Percentiles rank a stretch among this genome's conserved stretches.
Evolutionary conservation across 2,888 invertebrate genomes (phyloP).

Genomic region (Exephanes ischioxanthus): DNA sequence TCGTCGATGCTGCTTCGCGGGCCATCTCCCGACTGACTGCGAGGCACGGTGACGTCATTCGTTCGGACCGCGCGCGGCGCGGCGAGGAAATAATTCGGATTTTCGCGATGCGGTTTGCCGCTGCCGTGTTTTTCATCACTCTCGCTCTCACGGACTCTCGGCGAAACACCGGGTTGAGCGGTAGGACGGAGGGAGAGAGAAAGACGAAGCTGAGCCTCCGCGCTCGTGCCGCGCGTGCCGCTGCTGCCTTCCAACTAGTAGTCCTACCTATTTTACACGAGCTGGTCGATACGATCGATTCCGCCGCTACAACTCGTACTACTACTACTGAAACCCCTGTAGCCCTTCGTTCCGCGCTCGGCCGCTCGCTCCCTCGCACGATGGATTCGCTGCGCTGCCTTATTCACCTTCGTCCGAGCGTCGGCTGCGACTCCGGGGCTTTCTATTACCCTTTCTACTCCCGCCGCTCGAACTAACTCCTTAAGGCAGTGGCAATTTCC

Average conservation of each 20-base stretch:
- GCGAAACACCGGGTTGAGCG: not conserved
- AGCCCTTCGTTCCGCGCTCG: not conserved
- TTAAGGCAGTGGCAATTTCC: not conserved
- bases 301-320: conserved; percentile 22
- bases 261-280: conserved; percentile 5
- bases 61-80: conserved; percentile 42
- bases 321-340: not conserved
- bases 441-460: conserved; percentile 7
- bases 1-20: conserved; percentile 58
- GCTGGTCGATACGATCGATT: conserved; percentile 68
- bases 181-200: not conserved
- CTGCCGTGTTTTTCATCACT: not conserved
- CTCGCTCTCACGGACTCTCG: conserved; percentile 3
- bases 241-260: conserved; percentile 10
- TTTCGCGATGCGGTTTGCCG: conserved; percentile 41
- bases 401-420: not conserved
- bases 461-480: not conserved
- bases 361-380: not conserved
- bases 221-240: not conserved
- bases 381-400: not conserved
- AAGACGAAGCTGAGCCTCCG: not conserved
- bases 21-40: conserved; percentile 64
- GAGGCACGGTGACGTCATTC: conserved; percentile 60
- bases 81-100: conserved; percentile 57
- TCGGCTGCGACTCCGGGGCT: not conserved